These are phyloP conservation scores for Scaptomyza flava DNA, from an alignment of 2,888 invertebrate genomes.

Conservation along the genomic window DNA sequence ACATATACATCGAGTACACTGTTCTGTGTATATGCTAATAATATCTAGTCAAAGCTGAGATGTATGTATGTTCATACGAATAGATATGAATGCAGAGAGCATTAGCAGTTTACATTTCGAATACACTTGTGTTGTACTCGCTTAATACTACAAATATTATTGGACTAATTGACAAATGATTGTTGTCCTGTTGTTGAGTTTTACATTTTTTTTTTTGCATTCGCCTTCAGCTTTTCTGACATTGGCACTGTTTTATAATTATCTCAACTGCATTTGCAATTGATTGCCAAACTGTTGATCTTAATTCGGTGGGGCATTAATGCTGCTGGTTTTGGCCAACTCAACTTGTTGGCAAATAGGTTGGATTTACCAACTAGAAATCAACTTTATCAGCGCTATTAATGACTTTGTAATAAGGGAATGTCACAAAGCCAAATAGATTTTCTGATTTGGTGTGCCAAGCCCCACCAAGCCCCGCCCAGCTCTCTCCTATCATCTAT, in stretches of 20 bases:
- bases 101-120: conserved; percentile 6
- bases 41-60: conserved; percentile 1
- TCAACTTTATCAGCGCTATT: conserved; percentile 25
- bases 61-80: background rate
- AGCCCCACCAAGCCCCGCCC: background rate
- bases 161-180: conserved; percentile 19
- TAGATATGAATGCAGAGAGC: background rate
- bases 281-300: conserved; percentile 16
- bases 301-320: conserved; percentile 18
- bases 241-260: background rate
- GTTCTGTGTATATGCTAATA: background rate
- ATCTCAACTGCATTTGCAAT: background rate
- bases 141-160: conserved; percentile 13
- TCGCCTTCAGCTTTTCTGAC: background rate
- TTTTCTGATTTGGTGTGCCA: conserved; percentile 20
- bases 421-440: conserved; percentile 38
- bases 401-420: conserved; percentile 32
- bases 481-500: background rate
- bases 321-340: conserved; percentile 2
- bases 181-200: conserved; percentile 1
- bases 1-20: background rate
- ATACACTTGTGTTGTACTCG: background rate
- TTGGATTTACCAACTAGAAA: no score
- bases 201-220: background rate
- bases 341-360: background rate